Percentiles rank a stretch among this genome's conserved stretches.
These are phyloP conservation scores for Bruchidius siliquastri DNA, from an alignment of 2,888 invertebrate species.

Conservation along the genomic window DNA sequence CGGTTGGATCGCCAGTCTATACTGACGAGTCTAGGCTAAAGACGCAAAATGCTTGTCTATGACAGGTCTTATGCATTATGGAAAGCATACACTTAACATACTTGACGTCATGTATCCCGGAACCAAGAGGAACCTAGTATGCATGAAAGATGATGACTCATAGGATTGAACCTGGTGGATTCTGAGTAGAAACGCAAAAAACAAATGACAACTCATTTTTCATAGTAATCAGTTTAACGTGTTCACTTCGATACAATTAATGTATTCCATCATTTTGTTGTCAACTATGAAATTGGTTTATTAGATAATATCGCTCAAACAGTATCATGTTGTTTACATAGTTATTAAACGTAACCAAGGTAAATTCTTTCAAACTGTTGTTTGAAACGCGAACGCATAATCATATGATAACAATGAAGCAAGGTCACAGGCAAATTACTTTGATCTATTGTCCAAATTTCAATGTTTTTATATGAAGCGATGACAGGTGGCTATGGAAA, in stretches of 20 bases:
- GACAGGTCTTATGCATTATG: too few relatives aligned
- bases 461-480: neutral
- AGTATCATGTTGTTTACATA: neutral
- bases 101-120: too few relatives aligned
- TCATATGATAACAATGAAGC: neutral
- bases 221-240: conserved; percentile 22
- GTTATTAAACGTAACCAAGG: neutral
- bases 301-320: neutral
- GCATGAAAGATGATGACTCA: too few relatives aligned
- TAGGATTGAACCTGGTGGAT: too few relatives aligned
- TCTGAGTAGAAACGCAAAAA: neutral
- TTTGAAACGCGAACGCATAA: neutral
- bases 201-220: conserved; percentile 24
- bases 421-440: neutral
- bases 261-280: neutral
- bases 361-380: neutral
- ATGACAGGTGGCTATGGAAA: neutral
- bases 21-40: too few relatives aligned
- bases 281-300: neutral
- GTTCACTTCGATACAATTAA: neutral
- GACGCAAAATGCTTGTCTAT: too few relatives aligned
- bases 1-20: too few relatives aligned
- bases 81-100: too few relatives aligned
- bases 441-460: neutral
- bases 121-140: too few relatives aligned